Percentiles rank a stretch among this genome's conserved stretches.
phyloP scores from a whole-genome alignment of 2,888 invertebrate species.

The Chrysolina oricalcia region DNA sequence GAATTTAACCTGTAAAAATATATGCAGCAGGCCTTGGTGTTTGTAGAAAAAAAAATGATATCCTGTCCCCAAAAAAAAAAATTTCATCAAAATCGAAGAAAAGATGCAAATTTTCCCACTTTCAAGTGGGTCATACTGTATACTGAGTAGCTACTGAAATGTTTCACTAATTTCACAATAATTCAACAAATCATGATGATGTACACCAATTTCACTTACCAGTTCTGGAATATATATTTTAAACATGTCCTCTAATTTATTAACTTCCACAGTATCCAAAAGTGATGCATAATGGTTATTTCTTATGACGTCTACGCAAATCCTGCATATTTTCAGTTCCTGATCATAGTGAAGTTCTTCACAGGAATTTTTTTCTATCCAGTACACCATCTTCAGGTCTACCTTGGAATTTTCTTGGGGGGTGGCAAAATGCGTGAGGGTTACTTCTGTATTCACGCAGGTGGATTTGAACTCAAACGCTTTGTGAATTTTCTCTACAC shows the following conservation, averaged over 20 bases:
- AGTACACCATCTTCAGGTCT: slow-evolving; percentile 27
- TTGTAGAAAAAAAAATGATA: too few relatives aligned
- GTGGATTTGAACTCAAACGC: slow-evolving; percentile 40
- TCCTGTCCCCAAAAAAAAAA: too few relatives aligned
- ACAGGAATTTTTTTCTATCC: slow-evolving; percentile 16
- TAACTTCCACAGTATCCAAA: slow-evolving; percentile 29
- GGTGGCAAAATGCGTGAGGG: slow-evolving; percentile 35
- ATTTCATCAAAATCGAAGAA: too few relatives aligned
- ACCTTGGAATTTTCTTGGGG: slow-evolving; percentile 25
- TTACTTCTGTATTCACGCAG: slow-evolving; percentile 37
- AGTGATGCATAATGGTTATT: slow-evolving; percentile 29
- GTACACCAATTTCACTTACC: slow-evolving; percentile 27
- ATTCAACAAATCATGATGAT: not conserved
- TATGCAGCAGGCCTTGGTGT: too few relatives aligned
- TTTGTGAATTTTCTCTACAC: slow-evolving; percentile 37
- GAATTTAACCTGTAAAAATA: too few relatives aligned
- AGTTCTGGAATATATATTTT: slow-evolving; percentile 41
- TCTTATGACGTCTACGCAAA: slow-evolving; percentile 36
- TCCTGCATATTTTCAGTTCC: slow-evolving; percentile 39
- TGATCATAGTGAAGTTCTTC: slow-evolving; percentile 21
- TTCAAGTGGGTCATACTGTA: too few relatives aligned
- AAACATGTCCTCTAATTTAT: slow-evolving; percentile 35
- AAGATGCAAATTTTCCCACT: too few relatives aligned
- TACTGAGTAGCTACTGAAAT: not conserved
- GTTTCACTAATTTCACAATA: too few relatives aligned